These are phyloP conservation scores for Tautogolabrus adspersus DNA, from an alignment of 2,113 vertebrate genomes.

Conservation along the genomic window DNA sequence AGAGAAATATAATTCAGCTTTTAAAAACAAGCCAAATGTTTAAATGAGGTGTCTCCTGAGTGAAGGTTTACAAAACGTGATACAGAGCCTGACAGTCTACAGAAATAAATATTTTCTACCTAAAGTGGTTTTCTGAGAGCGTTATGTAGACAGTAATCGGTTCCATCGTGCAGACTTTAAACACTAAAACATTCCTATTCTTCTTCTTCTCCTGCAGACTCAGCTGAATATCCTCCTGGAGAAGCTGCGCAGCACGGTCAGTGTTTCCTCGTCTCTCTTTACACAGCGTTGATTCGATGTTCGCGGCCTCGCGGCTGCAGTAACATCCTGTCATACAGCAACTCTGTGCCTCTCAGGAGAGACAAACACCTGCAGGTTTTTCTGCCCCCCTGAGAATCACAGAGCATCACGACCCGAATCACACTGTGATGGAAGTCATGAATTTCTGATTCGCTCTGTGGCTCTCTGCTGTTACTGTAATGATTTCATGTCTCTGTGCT, in stretches of 20 bases:
- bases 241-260: constrained; percentile 97
- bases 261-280: constrained; percentile 58
- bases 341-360: neutral
- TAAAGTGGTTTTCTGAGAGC: no score
- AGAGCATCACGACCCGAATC: neutral
- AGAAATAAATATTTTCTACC: no score
- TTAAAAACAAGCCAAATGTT: no score
- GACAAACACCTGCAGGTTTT: neutral
- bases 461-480: neutral
- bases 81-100: no score
- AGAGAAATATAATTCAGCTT: neutral
- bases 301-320: neutral
- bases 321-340: neutral
- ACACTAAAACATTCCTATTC: neutral
- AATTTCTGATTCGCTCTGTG: neutral
- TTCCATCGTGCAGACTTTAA: no score
- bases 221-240: constrained; percentile 97
- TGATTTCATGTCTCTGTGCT: neutral
- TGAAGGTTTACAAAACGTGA: no score
- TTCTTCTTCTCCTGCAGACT: constrained; percentile 84
- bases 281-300: neutral
- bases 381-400: neutral
- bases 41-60: no score
- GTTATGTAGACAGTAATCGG: no score
- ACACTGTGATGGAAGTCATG: constrained; percentile 1